Evolutionary conservation across 2,888 invertebrate genomes (phyloP), one percentile per base, ranked within the genome.

Genomic region (Rhamphomyia laevipes): DNA sequence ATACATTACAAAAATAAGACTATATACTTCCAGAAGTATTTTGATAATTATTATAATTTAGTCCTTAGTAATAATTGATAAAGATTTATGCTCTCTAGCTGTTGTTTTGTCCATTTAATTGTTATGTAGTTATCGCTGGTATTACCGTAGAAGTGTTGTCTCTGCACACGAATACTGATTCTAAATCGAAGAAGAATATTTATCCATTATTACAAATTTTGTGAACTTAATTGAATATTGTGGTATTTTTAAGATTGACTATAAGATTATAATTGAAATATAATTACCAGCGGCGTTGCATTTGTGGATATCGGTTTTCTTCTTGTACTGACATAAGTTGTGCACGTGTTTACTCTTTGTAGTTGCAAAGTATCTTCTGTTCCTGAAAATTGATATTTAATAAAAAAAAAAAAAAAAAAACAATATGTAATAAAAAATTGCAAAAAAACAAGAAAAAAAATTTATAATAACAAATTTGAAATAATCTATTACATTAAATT

Each of bases 271-370:
- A 31, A 40, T 21, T 15, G 15, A 5, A 13, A 15, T 11, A 38
- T 23, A 7, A 9, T 27, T 43, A 12, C 11, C 15, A 12, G 7
- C n/a, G 31, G 23, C 41, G 31, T 41, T 35, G 35, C 35, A 35
- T 30, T 30, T n/a, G 23, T 27, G 57, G 61, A 57, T 56, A 65
- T 65, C 33, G 65, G 61, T 58, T 70, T 71, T 62, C 74, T 70
- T 48, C 76, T 71, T 58, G 78, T 72, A 63, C 78, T 78, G 57
- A 79, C 72, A 67, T 77, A 79, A 4, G 79, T 78, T 50, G 77
- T 79, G 64, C 75, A 77, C 16, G 80, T 80, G 67, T 80, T 79
- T 61, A 76, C 77, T 54, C 80, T 73, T 55, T 78, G 77, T 18
- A 80, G 69, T 52, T 74, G 68, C 51, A 76, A 74, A 56, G 74